Evolutionary conservation across 2,888 invertebrate species (phyloP).

Genomic region (Argynnis bischoffii): DNA sequence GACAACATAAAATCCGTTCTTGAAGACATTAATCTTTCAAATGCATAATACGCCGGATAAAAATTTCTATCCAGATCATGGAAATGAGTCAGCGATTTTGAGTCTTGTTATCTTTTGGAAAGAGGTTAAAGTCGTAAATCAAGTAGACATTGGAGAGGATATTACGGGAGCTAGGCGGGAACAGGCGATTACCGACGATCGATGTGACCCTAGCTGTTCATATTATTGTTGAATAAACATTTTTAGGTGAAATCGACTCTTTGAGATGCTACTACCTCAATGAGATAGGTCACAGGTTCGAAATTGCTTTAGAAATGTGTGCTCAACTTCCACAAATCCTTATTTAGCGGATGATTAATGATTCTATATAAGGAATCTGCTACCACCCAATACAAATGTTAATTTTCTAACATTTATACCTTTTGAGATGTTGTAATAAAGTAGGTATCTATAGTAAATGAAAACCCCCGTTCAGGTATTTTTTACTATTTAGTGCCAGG

Average conservation of each 20-base stretch:
- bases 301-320: no score
- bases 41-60: conserved; percentile 31
- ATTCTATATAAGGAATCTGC: no score
- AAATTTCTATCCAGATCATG: conserved; percentile 22
- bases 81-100: conserved; percentile 34
- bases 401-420: no score
- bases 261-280: background rate
- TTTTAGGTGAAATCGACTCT: conserved; percentile 8
- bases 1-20: conserved; percentile 15
- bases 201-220: conserved; percentile 31
- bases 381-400: no score
- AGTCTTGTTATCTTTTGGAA: conserved; percentile 21
- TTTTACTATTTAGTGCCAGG: no score
- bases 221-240: conserved; percentile 13
- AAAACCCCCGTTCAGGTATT: no score
- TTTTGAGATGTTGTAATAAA: no score
- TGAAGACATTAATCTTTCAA: conserved; percentile 34
- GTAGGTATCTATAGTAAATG: no score
- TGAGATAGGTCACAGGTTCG: background rate
- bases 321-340: no score
- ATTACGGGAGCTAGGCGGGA: conserved; percentile 28
- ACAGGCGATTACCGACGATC: conserved; percentile 37
- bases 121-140: conserved; percentile 32
- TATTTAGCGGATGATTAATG: no score
- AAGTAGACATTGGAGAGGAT: conserved; percentile 31